Conservation (phyloP, 2,113 vertebrate species). For the Scortum barcoo region DNA sequence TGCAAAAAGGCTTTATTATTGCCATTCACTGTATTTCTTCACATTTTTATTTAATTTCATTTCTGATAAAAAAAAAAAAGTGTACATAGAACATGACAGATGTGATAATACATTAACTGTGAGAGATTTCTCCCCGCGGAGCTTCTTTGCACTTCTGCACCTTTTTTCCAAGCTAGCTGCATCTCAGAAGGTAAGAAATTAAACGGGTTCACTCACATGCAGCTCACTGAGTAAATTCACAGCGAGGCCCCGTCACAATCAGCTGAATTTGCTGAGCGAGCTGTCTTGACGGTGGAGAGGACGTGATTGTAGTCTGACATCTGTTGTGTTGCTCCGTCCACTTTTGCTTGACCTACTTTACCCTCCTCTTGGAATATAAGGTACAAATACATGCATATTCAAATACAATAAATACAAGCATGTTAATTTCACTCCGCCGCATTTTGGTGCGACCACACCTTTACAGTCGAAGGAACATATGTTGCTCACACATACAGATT, state of each 20-base stretch:
- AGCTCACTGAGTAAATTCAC: neutral
- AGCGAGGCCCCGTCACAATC: neutral
- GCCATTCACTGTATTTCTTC: neutral
- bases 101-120: neutral
- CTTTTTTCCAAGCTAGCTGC: slow-evolving; percentile 20
- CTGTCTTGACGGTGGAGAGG: neutral
- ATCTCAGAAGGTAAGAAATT: neutral
- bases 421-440: neutral
- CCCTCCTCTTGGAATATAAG: no score
- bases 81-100: neutral
- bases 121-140: slow-evolving; percentile 21
- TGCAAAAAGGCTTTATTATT: neutral
- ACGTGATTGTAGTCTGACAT: neutral
- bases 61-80: neutral
- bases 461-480: neutral
- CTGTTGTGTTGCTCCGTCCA: neutral
- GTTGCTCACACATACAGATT: neutral
- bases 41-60: neutral
- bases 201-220: neutral
- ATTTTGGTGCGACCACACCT: neutral
- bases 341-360: neutral
- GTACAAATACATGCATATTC: no score
- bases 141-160: slow-evolving; percentile 18
- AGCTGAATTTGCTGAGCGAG: neutral
- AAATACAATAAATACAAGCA: no score